Conservation (phyloP, 2,888 invertebrate genomes). For the Monoplex corrugatus region DNA sequence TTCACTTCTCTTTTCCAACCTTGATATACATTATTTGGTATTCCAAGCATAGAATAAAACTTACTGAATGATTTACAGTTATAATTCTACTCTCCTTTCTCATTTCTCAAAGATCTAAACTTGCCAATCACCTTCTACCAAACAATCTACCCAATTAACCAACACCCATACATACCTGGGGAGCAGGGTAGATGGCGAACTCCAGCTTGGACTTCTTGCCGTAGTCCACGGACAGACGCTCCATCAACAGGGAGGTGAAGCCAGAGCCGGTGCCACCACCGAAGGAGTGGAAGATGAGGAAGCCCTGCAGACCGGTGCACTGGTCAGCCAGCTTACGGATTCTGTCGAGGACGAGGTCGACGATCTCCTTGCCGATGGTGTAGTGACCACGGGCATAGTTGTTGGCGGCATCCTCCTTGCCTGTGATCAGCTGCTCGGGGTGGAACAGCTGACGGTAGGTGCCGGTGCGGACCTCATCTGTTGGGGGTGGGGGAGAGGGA, state of each 20-base stretch:
- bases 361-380: constrained; percentile 92
- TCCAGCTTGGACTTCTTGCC: constrained; percentile 83
- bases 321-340: constrained; percentile 82
- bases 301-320: constrained; percentile 80
- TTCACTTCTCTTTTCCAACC: not conserved
- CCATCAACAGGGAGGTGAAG: constrained; percentile 93
- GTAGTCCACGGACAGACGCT: constrained; percentile 91
- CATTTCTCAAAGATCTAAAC: too few relatives aligned
- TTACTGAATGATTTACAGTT: too few relatives aligned
- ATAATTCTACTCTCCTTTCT: too few relatives aligned
- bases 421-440: constrained; percentile 97
- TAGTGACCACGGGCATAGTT: constrained; percentile 99
- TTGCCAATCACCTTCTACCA: too few relatives aligned
- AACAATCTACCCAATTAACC: too few relatives aligned
- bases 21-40: not conserved
- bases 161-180: too few relatives aligned
- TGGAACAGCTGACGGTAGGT: constrained; percentile 96
- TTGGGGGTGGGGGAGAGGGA: too few relatives aligned
- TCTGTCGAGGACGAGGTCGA: constrained; percentile 85
- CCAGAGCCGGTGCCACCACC: constrained; percentile 71
- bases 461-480: constrained; percentile 82
- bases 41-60: too few relatives aligned
- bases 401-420: constrained; percentile 98
- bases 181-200: constrained; percentile 94
- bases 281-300: constrained; percentile 78